Evolutionary conservation across 2,113 vertebrate species (phyloP).

Genomic region (Mellivora capensis): DNA sequence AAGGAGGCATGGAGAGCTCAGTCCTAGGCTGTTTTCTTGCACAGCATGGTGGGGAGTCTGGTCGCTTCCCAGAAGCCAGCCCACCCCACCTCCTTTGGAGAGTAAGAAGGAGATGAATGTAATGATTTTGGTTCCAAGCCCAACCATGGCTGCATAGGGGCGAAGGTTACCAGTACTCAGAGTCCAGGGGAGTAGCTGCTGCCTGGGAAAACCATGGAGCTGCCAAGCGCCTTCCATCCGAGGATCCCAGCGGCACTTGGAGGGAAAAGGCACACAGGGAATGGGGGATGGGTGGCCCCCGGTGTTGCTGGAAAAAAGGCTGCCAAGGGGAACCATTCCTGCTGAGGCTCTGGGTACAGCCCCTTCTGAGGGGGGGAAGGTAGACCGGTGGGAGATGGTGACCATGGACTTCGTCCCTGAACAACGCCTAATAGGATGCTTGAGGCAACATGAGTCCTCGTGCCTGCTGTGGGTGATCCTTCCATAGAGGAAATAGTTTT

Average conservation of each 20-base stretch:
- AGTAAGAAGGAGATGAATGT: neutral
- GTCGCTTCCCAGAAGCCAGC: conserved; percentile 8
- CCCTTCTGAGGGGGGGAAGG: neutral
- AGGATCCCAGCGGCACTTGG: neutral
- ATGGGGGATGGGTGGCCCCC: neutral
- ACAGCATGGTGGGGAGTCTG: neutral
- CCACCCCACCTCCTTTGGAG: neutral
- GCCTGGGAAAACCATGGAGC: conserved; percentile 20
- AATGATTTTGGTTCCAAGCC: conserved; percentile 1
- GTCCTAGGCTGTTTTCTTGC: neutral
- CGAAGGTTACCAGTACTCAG: neutral
- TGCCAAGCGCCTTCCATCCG: neutral
- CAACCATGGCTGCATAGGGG: neutral
- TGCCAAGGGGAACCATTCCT: neutral
- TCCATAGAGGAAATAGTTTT: neutral
- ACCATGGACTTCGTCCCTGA: neutral
- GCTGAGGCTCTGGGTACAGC: neutral
- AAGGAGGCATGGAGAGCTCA: neutral
- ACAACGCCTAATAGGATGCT: neutral
- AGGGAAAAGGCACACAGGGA: neutral
- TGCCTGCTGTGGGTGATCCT: neutral
- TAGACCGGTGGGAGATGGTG: too few species aligned
- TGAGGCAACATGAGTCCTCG: neutral
- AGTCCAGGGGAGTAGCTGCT: neutral
- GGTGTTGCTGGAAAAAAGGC: neutral